A percentile compares a stretch with the other conserved stretches of the same genome.
These are phyloP conservation scores for Cremastinae sp. DNA, from an alignment of 2,888 invertebrate genomes.

Conservation along the genomic window DNA sequence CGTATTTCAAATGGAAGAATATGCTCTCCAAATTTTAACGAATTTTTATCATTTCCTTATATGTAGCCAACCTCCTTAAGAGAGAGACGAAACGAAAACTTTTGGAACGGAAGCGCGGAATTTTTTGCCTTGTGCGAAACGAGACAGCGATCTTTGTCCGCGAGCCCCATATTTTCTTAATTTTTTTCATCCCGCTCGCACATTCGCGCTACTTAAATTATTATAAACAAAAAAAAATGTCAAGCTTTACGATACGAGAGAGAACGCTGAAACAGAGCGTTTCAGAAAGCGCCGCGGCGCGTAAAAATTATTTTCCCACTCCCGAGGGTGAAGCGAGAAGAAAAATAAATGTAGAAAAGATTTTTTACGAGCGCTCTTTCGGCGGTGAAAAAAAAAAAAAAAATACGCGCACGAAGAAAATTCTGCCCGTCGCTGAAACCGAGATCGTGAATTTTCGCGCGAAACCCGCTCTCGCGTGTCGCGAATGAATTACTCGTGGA, in stretches of 20 bases:
- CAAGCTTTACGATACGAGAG: not conserved
- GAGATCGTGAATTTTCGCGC: conserved; percentile 22
- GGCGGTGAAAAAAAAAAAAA: conserved; percentile 9
- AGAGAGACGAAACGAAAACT: conserved; percentile 8
- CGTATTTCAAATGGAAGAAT: too few relatives aligned
- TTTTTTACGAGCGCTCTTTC: not conserved
- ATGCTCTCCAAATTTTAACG: too few relatives aligned
- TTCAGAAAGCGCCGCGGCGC: not conserved
- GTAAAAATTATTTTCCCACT: not conserved
- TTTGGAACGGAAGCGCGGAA: conserved; percentile 22
- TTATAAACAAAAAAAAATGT: not conserved
- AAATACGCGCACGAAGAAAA: not conserved
- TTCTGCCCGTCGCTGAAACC: not conserved
- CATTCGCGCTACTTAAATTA: not conserved
- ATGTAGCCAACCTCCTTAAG: too few relatives aligned
- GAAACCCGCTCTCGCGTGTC: conserved; percentile 27
- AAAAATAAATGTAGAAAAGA: not conserved
- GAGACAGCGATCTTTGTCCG: conserved; percentile 24
- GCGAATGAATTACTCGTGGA: conserved; percentile 49
- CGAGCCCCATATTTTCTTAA: conserved; percentile 2
- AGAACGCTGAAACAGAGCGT: not conserved
- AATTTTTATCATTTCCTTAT: too few relatives aligned
- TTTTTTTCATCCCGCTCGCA: not conserved
- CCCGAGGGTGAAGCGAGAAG: not conserved
- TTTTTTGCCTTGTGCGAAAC: conserved; percentile 36